Percentiles rank a stretch among this genome's conserved stretches.
Conservation (phyloP, 2,888 invertebrate species). For the Tiliacea aurago region DNA sequence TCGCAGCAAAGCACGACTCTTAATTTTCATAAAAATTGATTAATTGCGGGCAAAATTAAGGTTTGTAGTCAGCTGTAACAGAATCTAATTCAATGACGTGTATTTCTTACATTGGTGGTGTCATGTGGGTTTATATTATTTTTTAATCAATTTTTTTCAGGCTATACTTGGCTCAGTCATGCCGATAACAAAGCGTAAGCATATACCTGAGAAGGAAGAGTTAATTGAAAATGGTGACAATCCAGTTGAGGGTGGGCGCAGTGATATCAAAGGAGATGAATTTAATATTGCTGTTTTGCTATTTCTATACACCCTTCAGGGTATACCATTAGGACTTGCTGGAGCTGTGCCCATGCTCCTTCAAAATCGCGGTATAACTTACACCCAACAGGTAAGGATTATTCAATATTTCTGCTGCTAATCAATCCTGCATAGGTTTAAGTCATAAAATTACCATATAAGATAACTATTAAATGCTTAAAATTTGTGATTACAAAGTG, state of each 20-base stretch:
- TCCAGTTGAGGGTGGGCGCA: conserved; percentile 71
- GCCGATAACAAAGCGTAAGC: conserved; percentile 86
- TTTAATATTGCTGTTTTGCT: conserved; percentile 96
- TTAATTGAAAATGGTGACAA: conserved; percentile 85
- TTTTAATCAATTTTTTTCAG: conserved; percentile 75
- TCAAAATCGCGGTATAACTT: conserved; percentile 97
- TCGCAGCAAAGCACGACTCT: conserved; percentile 14
- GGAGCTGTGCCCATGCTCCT: conserved; percentile 98
- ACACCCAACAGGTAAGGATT: conserved; percentile 95
- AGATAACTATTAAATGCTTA: conserved; percentile 31
- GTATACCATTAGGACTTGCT: conserved; percentile 98
- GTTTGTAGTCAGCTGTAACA: conserved; percentile 67
- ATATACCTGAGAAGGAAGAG: conserved; percentile 81
- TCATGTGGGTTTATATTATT: conserved; percentile 47
- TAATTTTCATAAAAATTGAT: conserved; percentile 33
- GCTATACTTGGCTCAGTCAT: conserved; percentile 80
- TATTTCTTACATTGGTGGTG: conserved; percentile 74
- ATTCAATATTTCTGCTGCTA: conserved; percentile 11
- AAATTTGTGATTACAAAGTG: conserved; percentile 36
- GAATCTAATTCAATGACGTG: conserved; percentile 79
- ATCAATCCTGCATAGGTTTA: conserved; percentile 26
- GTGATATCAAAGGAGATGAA: conserved; percentile 93
- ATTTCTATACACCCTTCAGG: conserved; percentile 98
- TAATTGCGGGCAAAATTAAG: conserved; percentile 80
- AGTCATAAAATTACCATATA: conserved; percentile 33